Percentiles rank a stretch among this genome's conserved stretches.
Evolutionary conservation across 2,888 invertebrate genomes (phyloP).

Genomic region (Spodoptera exigua): DNA sequence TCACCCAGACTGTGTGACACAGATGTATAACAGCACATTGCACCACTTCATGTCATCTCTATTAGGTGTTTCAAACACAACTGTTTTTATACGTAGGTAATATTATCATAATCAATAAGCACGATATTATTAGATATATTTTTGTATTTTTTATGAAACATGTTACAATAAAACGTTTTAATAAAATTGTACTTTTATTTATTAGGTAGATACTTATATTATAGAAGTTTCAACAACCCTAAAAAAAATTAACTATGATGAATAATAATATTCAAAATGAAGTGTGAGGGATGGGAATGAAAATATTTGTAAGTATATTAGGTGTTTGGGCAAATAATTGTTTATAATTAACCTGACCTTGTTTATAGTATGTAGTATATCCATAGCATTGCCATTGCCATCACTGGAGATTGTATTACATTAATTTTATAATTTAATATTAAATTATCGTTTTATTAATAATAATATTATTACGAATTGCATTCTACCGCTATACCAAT

Average conservation of each 20-base stretch:
- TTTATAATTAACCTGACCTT: neutral
- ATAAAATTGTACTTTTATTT: constrained; percentile 14
- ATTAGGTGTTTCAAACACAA: constrained; percentile 16
- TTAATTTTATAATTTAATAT: neutral
- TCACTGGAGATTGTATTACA: too few relatives aligned
- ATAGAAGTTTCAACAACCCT: too few relatives aligned
- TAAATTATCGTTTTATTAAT: neutral
- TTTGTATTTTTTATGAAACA: constrained; percentile 15
- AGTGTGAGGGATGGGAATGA: neutral
- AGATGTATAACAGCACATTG: constrained; percentile 67
- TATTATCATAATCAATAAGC: constrained; percentile 22
- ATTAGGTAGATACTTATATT: constrained; percentile 6
- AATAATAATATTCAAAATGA: too few relatives aligned
- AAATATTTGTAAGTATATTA: too few relatives aligned
- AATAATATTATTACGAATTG: constrained; percentile 20
- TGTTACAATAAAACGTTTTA: constrained; percentile 30
- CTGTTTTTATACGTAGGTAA: constrained; percentile 7
- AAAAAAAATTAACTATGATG: too few relatives aligned
- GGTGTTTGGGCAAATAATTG: neutral
- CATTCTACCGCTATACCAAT: constrained; percentile 18
- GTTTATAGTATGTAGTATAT: too few relatives aligned
- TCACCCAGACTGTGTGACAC: constrained; percentile 69
- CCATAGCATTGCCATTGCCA: neutral
- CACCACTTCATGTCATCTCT: constrained; percentile 33
- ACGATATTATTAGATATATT: constrained; percentile 16